These are phyloP conservation scores for Microcebus tavaratra DNA, from an alignment of 2,113 vertebrate genomes.

Conservation along the genomic window DNA sequence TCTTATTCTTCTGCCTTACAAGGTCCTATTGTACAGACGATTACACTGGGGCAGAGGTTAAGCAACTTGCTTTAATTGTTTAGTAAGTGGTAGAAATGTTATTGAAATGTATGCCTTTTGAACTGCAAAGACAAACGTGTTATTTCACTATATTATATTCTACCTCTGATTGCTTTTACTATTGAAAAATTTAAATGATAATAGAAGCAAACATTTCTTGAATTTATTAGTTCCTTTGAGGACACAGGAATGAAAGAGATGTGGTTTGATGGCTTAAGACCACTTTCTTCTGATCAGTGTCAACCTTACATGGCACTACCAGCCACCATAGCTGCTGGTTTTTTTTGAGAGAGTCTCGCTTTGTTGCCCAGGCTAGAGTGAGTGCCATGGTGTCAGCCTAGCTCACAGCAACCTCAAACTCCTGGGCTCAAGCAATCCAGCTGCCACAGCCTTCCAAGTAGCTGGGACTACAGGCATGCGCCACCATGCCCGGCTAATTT, in stretches of 20 bases:
- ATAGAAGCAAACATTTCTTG: conserved; percentile 5
- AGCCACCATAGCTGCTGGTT: neutral
- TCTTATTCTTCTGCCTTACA: neutral
- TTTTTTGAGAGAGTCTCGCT: too few relatives aligned
- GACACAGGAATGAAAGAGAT: neutral
- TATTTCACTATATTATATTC: neutral
- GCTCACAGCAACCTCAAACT: too few relatives aligned
- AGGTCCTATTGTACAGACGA: neutral
- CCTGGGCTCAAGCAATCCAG: too few relatives aligned
- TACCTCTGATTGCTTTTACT: neutral
- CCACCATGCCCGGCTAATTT: too few relatives aligned
- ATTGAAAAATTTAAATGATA: neutral
- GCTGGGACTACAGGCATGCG: too few relatives aligned
- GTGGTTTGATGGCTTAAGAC: neutral
- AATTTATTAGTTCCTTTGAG: neutral
- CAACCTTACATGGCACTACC: neutral
- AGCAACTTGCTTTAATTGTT: neutral
- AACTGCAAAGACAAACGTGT: neutral
- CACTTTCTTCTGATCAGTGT: neutral
- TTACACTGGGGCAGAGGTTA: neutral
- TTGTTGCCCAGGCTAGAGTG: too few relatives aligned
- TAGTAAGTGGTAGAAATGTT: neutral
- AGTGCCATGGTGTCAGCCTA: too few relatives aligned
- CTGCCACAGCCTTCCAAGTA: too few relatives aligned
- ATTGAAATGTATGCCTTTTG: neutral